Conservation (phyloP, 2,797 vertebrate species). For the Todus mexicanus region DNA sequence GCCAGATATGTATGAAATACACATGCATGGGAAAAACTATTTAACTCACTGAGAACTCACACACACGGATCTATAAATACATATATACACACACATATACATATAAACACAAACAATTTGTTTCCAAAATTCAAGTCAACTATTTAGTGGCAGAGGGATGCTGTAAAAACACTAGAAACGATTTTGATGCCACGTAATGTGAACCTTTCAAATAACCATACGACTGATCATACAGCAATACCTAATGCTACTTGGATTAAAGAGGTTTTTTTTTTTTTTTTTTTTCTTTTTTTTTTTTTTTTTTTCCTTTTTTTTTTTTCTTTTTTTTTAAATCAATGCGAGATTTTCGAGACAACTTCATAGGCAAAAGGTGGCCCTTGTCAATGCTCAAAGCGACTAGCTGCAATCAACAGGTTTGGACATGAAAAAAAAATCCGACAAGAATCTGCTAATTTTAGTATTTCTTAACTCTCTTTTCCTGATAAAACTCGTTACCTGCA, state of each 20-base stretch:
- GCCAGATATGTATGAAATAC: slow-evolving; percentile 74
- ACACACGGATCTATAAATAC: slow-evolving; percentile 78
- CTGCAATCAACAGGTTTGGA: slow-evolving; percentile 26
- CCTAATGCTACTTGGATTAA: slow-evolving; percentile 70
- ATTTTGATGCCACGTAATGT: slow-evolving; percentile 70
- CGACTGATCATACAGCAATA: slow-evolving; percentile 68
- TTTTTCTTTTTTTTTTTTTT: neutral
- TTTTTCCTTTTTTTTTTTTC: neutral
- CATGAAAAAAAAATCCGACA: slow-evolving; percentile 46
- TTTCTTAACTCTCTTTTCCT: slow-evolving; percentile 45
- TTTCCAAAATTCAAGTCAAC: slow-evolving; percentile 78
- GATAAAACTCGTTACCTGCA: slow-evolving; percentile 43
- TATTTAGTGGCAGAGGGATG: slow-evolving; percentile 77
- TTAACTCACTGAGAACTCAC: slow-evolving; percentile 72
- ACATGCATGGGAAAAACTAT: slow-evolving; percentile 74
- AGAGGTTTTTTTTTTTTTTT: neutral
- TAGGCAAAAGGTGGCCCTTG: slow-evolving; percentile 67
- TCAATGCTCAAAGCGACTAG: slow-evolving; percentile 53
- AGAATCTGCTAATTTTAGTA: slow-evolving; percentile 28
- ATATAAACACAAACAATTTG: slow-evolving; percentile 75
- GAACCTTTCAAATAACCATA: slow-evolving; percentile 70
- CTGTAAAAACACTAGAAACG: slow-evolving; percentile 71
- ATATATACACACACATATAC: slow-evolving; percentile 80
- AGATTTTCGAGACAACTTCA: slow-evolving; percentile 51
- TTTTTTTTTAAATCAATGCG: slow-evolving; percentile 13